Base-by-base conservation (phyloP, 2,888 invertebrate species). In the Thymelicus acteon region DNA sequence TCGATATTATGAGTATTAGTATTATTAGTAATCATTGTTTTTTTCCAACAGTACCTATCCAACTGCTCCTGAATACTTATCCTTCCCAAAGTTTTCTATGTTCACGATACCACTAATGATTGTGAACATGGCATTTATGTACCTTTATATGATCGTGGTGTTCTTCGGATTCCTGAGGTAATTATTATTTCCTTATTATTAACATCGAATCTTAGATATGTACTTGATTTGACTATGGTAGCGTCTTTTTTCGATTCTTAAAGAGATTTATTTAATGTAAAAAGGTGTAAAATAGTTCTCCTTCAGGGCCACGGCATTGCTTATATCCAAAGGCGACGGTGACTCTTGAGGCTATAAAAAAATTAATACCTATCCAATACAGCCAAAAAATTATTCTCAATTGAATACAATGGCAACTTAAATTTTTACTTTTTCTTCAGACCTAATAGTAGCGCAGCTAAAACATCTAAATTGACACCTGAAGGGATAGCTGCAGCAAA, bases 401-500 rank as follows among this genome's bases (percentile, higher is more conserved):
- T 44, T 44, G 7, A 10, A 12, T 44, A 12, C 12, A 12, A 10
- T 44, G 12, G 12, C 12, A 44, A 44, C 1, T 8, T 44, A 12
- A 12, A 44, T 44, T 8, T 8, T 40, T 40, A 44, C 12, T 44
- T 12, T 44, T 19, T 19, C 54, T 66, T 10, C 19, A 67, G 96
- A 67, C 94, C 95, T 8, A 85, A 87, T 0, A 95, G 95, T 80
- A 81, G 87, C 71, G 93, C 93, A 74, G 95, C 95, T 0, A 93
- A 91, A 75, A 84, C 82, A 7, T 85, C 94, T 0, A 83, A 85
- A 67, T 89, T 95, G 87, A 91, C 85, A 86, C 77, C 74, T 0
- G 71, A 74, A 65, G 89, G 82, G 2, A 75, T 82, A 52, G 13
- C 44, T 0, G 86, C 87, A 8, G 88, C 89, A 6, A 80, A 82